Conservation (phyloP, 1,140 invertebrate genomes). For the Nasonia vitripennis region DNA sequence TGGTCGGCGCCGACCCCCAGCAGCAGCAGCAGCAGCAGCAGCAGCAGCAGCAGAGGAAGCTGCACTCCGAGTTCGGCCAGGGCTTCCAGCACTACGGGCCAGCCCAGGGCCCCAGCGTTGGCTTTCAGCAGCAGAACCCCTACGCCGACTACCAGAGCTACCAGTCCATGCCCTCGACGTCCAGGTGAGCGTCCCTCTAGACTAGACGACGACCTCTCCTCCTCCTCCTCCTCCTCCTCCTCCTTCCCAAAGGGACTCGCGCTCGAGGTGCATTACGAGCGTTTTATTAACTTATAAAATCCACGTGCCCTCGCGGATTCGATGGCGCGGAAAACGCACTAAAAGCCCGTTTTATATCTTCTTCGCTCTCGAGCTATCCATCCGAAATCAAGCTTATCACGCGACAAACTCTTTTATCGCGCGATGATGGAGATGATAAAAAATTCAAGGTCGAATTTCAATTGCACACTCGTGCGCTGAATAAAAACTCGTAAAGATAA, state of each 20-base stretch:
- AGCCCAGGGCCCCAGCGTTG: constrained; percentile 30
- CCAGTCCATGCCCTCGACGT: constrained; percentile 69
- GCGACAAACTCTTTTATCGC: not conserved
- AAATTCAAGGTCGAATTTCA: not conserved
- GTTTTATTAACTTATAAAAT: too few relatives aligned
- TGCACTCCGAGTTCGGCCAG: constrained; percentile 68
- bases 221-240: too few relatives aligned
- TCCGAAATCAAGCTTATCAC: too few relatives aligned
- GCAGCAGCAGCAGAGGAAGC: constrained; percentile 66
- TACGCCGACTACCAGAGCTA: constrained; percentile 62
- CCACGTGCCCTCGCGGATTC: too few relatives aligned
- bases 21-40: constrained; percentile 68
- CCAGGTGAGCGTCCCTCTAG: constrained; percentile 44
- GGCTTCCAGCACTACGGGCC: constrained; percentile 65
- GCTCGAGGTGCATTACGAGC: too few relatives aligned
- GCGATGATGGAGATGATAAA: not conserved
- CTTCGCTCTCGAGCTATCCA: too few relatives aligned
- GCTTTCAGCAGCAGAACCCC: constrained; percentile 57
- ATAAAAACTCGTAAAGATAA: constrained; percentile 3
- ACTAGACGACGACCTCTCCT: not conserved
- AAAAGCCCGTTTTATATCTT: not conserved
- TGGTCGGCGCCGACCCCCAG: constrained; percentile 31
- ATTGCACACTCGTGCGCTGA: not conserved
- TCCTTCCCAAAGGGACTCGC: too few relatives aligned
- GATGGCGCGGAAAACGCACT: not conserved